Percentiles rank a stretch among this genome's conserved stretches.
These are phyloP conservation scores for Crotalus adamanteus DNA, from an alignment of 2,797 vertebrate genomes.

Conservation along the genomic window DNA sequence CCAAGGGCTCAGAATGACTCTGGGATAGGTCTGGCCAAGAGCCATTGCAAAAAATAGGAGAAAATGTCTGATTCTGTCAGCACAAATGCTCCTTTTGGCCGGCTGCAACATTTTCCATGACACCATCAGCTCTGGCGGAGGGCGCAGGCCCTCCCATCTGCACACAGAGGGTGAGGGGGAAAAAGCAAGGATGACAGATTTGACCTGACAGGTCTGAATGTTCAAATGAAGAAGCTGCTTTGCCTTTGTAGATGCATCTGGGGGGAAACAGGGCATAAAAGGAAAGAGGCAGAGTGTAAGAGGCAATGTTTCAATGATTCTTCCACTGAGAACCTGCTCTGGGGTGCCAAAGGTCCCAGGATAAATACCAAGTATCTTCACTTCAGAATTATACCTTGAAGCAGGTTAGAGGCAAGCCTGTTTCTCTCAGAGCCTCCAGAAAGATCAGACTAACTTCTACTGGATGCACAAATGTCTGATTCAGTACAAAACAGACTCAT, in stretches of 20 bases:
- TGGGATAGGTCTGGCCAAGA: conserved; percentile 59
- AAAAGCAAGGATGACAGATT: neutral
- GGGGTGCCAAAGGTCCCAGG: neutral
- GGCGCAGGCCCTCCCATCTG: neutral
- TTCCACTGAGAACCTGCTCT: neutral
- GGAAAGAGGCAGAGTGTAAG: neutral
- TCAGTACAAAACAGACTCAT: neutral
- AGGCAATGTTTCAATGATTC: neutral
- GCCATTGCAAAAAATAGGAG: conserved; percentile 60
- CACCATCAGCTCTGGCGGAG: conserved; percentile 56
- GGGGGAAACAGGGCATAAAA: no score
- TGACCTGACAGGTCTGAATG: conserved; percentile 24
- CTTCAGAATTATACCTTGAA: neutral
- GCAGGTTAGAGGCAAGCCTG: neutral
- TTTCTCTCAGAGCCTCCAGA: neutral
- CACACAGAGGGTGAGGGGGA: neutral
- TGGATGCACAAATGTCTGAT: neutral
- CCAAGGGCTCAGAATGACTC: conserved; percentile 36
- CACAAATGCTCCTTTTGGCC: conserved; percentile 73
- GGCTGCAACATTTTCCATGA: conserved; percentile 73
- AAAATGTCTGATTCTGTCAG: conserved; percentile 45
- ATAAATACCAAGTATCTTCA: neutral
- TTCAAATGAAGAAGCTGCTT: neutral
- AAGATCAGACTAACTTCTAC: neutral
- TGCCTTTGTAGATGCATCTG: rapidly evolving